Evolutionary conservation across 2,113 vertebrate genomes (phyloP).

Genomic region (Mesoclemmys tuberculata): DNA sequence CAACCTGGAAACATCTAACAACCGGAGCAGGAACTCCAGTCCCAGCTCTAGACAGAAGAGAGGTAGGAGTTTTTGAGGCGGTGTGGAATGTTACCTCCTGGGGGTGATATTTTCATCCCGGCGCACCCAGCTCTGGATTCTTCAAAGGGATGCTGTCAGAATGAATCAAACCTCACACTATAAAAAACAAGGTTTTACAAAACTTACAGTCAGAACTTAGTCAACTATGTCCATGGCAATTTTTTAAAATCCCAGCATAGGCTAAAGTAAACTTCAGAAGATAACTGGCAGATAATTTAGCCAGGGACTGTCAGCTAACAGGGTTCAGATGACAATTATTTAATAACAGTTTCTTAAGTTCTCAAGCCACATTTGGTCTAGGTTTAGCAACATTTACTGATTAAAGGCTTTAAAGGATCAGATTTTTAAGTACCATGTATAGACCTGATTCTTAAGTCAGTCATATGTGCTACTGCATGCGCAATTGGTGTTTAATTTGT

Average conservation of each 20-base stretch:
- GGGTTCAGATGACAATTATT: not conserved
- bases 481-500: not conserved
- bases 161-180: not conserved
- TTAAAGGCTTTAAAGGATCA: no score
- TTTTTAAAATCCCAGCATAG: not conserved
- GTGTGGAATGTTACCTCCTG: not conserved
- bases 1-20: constrained; percentile 84
- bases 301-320: not conserved
- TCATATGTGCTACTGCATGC: not conserved
- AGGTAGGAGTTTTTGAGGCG: constrained; percentile 78
- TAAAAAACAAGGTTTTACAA: rapidly evolving
- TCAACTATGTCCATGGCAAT: not conserved
- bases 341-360: not conserved
- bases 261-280: not conserved
- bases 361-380: not conserved
- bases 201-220: not conserved
- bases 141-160: not conserved
- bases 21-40: constrained; percentile 82
- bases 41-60: constrained; percentile 86
- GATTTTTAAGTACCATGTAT: no score
- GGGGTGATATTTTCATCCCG: constrained; percentile 15
- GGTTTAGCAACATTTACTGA: not conserved
- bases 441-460: not conserved
- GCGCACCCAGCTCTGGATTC: not conserved
- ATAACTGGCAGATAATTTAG: not conserved